Percentiles rank a stretch among this genome's conserved stretches.
Conservation (phyloP, 2,113 vertebrate species). For the Megaceryle maxima region DNA sequence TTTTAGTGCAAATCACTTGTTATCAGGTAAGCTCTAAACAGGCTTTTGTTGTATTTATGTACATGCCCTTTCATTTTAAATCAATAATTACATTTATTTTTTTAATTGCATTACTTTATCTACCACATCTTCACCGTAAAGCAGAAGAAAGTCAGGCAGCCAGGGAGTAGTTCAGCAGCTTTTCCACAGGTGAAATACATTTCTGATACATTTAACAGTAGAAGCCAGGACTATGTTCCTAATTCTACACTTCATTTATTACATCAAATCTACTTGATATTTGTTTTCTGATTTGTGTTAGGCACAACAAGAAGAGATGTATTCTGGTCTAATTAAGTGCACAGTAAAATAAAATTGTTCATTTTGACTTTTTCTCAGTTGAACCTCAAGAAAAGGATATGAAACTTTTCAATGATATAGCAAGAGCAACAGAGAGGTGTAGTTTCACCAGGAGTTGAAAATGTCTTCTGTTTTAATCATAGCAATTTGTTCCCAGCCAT, state of each 20-base stretch:
- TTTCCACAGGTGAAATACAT: neutral
- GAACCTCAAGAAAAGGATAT: neutral
- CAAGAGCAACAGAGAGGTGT: neutral
- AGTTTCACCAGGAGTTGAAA: neutral
- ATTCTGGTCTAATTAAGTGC: neutral
- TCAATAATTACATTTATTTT: neutral
- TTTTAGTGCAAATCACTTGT: neutral
- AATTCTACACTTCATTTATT: neutral
- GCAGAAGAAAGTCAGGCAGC: neutral
- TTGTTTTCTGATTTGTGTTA: neutral
- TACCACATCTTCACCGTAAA: neutral
- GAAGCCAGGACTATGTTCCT: neutral
- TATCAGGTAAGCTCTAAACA: neutral
- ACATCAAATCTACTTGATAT: neutral
- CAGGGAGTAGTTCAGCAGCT: neutral
- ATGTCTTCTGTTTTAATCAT: neutral
- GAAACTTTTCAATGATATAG: neutral
- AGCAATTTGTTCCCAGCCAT: neutral
- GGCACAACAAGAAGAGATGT: neutral
- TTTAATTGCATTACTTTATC: neutral
- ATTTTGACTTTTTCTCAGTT: neutral
- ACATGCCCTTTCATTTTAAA: neutral
- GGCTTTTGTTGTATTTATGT: neutral
- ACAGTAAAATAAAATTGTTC: neutral
- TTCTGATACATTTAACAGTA: neutral